Evolutionary conservation across 2,113 vertebrate species (phyloP), one percentile per base, ranked within the genome.

Genomic region (Callithrix jacchus): DNA sequence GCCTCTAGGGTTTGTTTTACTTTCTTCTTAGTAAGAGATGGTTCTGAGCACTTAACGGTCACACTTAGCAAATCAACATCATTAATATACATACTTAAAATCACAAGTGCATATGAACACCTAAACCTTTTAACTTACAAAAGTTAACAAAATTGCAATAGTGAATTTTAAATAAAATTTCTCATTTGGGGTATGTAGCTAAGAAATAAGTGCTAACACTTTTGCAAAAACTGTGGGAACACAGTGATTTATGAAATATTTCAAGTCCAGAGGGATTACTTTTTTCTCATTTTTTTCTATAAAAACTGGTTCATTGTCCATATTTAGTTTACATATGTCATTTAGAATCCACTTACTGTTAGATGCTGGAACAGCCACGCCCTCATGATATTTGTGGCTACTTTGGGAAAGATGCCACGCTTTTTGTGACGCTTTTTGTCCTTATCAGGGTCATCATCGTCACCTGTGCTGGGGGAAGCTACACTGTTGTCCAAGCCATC

Each of bases 341-440:
- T 98, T 98, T 98, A 97, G 98, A 98, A 92, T 98, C 97, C 98
- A 99, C 99, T 99, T 99, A 99, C 99, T 98, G 99, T 99, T 99
- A 99, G 99, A 99, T 99, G 99, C 99, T 99, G 99, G 99, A 99
- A 99, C 98, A 99, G 99, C 99, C 99, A 99, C 96, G 99, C 99
- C 98, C 99, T 99, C 99, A 99, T 99, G 98, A 99, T 99, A 99
- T 99, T 99, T 98, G 99, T 99, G 98, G 99, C 99, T 99, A 99
- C 99, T 99, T 99, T 99, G 97, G 99, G 99, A 98, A 99, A 99
- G 99, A 99, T 99, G 97, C 99, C 99, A 97, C 99, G 99, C 98
- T 99, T 99, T 99, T 99, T 99, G 99, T 99, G 99, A 98, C 99
- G 99, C 98, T 99, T 99, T 99, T 99, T 99, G 98, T 99, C 99